phyloP scores from a whole-genome alignment of 2,888 invertebrate species.

The Odontocolon sp. region DNA sequence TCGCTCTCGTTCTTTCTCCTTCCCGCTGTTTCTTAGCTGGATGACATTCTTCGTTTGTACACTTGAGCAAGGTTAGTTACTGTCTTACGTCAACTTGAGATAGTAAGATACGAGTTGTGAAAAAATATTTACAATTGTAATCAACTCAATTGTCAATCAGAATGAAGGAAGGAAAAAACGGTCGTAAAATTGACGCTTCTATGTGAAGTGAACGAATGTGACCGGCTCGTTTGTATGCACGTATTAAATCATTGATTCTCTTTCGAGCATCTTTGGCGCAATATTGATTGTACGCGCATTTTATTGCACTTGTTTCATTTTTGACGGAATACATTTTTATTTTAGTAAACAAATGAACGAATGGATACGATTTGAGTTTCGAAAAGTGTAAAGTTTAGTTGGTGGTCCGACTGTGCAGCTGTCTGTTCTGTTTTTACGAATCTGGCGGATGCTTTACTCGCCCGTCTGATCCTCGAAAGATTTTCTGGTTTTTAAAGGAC shows the following conservation, averaged over 20 bases:
- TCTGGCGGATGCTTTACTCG: background rate
- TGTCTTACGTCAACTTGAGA: slow-evolving; percentile 6
- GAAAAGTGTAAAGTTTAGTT: too few species aligned
- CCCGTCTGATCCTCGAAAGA: slow-evolving; percentile 36
- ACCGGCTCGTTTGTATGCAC: too few species aligned
- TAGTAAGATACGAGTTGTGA: background rate
- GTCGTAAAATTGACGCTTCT: too few species aligned
- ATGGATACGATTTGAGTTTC: too few species aligned
- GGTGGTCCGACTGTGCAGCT: background rate
- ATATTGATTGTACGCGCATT: too few species aligned
- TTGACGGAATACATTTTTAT: too few species aligned
- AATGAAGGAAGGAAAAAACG: background rate
- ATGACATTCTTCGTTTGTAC: slow-evolving; percentile 8
- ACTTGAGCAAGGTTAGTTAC: slow-evolving; percentile 49
- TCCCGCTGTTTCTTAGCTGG: background rate
- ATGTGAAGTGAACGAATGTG: too few species aligned
- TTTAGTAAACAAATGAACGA: too few species aligned
- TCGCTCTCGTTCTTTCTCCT: slow-evolving; percentile 8
- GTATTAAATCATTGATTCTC: too few species aligned
- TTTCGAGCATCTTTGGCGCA: too few species aligned
- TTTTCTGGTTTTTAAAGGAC: slow-evolving; percentile 44
- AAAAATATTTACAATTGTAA: slow-evolving; percentile 25
- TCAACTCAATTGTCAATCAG: slow-evolving; percentile 9
- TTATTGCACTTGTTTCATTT: too few species aligned
- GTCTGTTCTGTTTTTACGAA: background rate